Base-by-base conservation (phyloP, 2,888 invertebrate species). In the Polia nebulosa region DNA sequence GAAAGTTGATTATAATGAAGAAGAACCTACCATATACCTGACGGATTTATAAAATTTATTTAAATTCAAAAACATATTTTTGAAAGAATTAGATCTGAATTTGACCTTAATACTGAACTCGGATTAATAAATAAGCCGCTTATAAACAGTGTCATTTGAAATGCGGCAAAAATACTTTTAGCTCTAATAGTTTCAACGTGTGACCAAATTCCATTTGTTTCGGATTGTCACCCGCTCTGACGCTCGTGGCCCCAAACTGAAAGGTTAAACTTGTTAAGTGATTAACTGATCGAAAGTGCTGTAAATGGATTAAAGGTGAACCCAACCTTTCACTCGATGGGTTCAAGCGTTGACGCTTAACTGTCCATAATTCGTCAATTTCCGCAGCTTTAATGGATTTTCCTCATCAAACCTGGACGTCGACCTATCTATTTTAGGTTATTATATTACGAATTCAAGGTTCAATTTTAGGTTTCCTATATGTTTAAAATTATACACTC, bases 301-400 rank as follows among this genome's bases (percentile, higher is more conserved):
- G 57, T 78, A 78, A 81, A 83, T 83, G 72, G 81, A 81, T 83
- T 75, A 76, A 71, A 78, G 79, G 68, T 72, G 69, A 78, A 74
- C 70, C 36, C 60, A 60, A 81, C 82, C 82, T 68, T 72, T 74
- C 58, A 62, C 49, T 59, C n/a, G n/a, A 68, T 69, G 47, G 65
- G 59, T 53, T 80, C 25, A 72, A 59, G 44, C 52, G 56, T 53
- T 63, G 68, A 73, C 59, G 62, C 61, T 72, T 51, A 57, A 61
- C 49, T 64, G 52, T 55, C 64, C 36, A 17, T 44, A 66, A 70
- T 52, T 5, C 62, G 36, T 65, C 47, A 69, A 62, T 62, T 59
- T 61, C 45, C 51, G 27, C 39, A 63, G 20, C 11, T 39, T 29
- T 45, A 60, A 44, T 58, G n/a, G 25, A 17, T 79, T 74, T 53